Evolutionary conservation across 2,797 vertebrate genomes (phyloP), one percentile per base, ranked within the genome.

Genomic region (Octomys mimax): DNA sequence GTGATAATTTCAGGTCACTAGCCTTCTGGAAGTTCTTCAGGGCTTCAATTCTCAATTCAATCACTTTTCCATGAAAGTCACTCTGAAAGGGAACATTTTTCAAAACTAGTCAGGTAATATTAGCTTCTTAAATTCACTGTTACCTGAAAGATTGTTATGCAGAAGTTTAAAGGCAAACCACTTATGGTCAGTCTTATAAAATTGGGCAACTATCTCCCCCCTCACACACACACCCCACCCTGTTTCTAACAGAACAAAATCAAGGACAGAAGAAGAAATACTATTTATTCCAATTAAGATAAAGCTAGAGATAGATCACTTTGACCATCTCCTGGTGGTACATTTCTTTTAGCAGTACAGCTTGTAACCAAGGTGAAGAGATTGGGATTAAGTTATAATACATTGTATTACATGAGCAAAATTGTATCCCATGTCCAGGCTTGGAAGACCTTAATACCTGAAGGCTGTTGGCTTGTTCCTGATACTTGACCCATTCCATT

Each of bases 31-130:
- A 92, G 81, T 95, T 97, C 95, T 89, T 96, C 79, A 97, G 83
- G 62, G 90, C 92, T 92, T 97, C 92, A 66, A 91, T 97, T 97
- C 91, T 96, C 96, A 96, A 82, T 87, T 97, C 96, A 87, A 96
- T 96, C 70, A 94, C 93, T 96, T 97, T 97, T 64, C 96, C 87
- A 54, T 96, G 89, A 89, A 92, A 96, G 64, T 94, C 81, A 90
- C 96, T 96, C 95, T 97, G 80, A 57, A 97, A 97, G 89, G 95
- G 66, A 68, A 91, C 59, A 80, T 95, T 97, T 94, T 94, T 78
- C 36, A 85, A 61, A 94, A 80, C 42, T 96, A 64, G 28, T 92
- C 54, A 83, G 66, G 66, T 66, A 87, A 16, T 83, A 57, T 57
- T 94, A n/a, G 21, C 36, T 94, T 97, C 84, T 96, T 59, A 90